Conservation (phyloP, 2,888 invertebrate genomes). For the Chaetogeoica ovagalla region DNA sequence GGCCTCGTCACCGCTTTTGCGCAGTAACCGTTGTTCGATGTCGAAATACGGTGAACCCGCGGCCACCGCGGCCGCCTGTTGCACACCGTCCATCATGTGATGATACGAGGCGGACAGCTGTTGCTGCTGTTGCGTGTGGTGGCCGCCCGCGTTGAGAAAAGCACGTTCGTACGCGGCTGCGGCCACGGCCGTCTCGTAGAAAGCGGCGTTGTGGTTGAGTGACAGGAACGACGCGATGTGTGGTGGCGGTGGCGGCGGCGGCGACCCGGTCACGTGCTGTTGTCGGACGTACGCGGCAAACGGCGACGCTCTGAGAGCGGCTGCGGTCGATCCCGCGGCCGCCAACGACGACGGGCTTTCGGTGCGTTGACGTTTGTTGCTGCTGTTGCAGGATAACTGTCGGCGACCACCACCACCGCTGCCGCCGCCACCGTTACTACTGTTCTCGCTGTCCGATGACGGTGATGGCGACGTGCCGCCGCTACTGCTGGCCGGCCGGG, state of each 20-base stretch:
- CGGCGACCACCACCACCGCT: conserved; percentile 24
- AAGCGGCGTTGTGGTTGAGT: conserved; percentile 38
- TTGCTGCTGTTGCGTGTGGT: conserved; percentile 27
- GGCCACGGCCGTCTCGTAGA: conserved; percentile 46
- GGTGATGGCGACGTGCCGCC: conserved; percentile 42
- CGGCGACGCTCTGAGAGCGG: conserved; percentile 26
- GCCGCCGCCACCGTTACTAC: conserved; percentile 39
- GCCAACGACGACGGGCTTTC: conserved; percentile 34
- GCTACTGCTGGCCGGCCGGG: conserved; percentile 29
- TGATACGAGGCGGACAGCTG: conserved; percentile 12
- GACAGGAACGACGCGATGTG: conserved; percentile 31
- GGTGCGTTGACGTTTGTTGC: conserved; percentile 45
- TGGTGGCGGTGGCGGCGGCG: conserved; percentile 1
- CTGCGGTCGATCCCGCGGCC: conserved; percentile 14
- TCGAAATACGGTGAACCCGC: conserved; percentile 61
- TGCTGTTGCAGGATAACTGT: conserved; percentile 4
- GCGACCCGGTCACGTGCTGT: conserved; percentile 11
- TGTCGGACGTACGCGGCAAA: conserved; percentile 22
- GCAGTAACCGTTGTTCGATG: conserved; percentile 57
- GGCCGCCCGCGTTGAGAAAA: conserved; percentile 30
- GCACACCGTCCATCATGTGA: conserved; percentile 41
- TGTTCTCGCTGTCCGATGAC: conserved; percentile 40
- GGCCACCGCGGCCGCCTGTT: conserved; percentile 58
- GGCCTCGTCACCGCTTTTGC: conserved; percentile 36
- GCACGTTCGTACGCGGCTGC: conserved; percentile 47